phyloP scores from a whole-genome alignment of 2,888 invertebrate species.

The Spisula subtruncata region DNA sequence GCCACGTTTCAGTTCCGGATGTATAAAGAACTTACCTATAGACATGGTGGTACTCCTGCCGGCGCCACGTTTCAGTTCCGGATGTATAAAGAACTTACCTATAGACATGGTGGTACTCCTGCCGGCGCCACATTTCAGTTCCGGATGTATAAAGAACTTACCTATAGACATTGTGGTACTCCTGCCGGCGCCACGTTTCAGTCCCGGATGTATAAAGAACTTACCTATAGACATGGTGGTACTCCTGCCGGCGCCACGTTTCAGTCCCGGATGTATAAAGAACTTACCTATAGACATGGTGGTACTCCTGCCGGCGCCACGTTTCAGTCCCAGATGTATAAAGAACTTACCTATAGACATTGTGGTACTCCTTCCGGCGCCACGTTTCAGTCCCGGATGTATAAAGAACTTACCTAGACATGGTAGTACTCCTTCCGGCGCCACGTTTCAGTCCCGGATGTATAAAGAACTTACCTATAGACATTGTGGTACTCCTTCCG shows the following conservation, averaged over 20 bases:
- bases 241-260: constrained; percentile 86
- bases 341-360: constrained; percentile 74
- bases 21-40: no score
- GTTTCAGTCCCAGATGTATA: no score
- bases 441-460: no score
- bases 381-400: no score
- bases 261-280: no score
- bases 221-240: constrained; percentile 70
- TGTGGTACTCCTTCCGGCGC: constrained; percentile 71
- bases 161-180: constrained; percentile 69
- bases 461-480: no score
- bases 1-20: no score
- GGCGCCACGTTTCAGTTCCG: constrained; percentile 89
- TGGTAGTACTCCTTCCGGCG: constrained; percentile 68
- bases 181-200: constrained; percentile 88
- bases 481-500: constrained; percentile 69
- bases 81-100: no score
- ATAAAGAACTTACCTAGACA: no score
- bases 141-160: no score
- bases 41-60: constrained; percentile 70
- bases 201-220: no score
- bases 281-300: constrained; percentile 71
- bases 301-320: constrained; percentile 75
- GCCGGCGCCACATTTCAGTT: constrained; percentile 88
- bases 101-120: constrained; percentile 70